Evolutionary conservation across 2,888 invertebrate genomes (phyloP), one percentile per base, ranked within the genome.

Genomic region (Catocala sponsa): DNA sequence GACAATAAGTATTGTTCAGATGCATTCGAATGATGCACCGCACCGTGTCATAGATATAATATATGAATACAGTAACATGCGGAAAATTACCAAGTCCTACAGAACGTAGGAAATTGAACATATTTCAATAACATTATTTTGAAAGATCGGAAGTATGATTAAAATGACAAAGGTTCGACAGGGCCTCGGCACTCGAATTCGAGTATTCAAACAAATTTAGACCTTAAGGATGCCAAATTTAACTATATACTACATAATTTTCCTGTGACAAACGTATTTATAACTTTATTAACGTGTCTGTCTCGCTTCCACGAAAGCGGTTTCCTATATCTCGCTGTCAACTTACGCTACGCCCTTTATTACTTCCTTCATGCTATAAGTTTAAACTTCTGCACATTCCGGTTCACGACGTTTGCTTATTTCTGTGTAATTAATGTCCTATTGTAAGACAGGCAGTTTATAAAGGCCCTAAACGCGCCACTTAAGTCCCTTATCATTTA

Each of bases 121-220:
- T 94, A 93, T 93, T 92, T 94, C 92, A 94, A 94, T 93, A 92
- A 91, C 86, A 90, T 93, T 90, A 93, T 92, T 91, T 92, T 88
- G 91, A 88, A 91, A 92, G 92, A 93, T 94, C 91, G 92, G 92
- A 92, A 92, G 87, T 87, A 82, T 87, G 93, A 93, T 93, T 92
- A 92, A 88, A 92, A 92, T 94, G 93, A 94, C 94, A 94, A 92
- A 94, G 94, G 93, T 93, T 92, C 91, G 92, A 92, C 92, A 91
- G 90, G 87, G 87, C 84, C 77, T 82, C 83, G 62, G 79, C 78
- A 80, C 78, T 84, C 77, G 78, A 79, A 82, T 78, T 68, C 72
- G 55, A 65, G 69, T 64, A 76, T 71, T 72, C 85, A 82, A 72
- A 73, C 81, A 81, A 91, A 84, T 89, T 83, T 86, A 74, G 72